These are phyloP conservation scores for Drosophila macrospina DNA, from an alignment of 2,888 invertebrate genomes.

Conservation along the genomic window DNA sequence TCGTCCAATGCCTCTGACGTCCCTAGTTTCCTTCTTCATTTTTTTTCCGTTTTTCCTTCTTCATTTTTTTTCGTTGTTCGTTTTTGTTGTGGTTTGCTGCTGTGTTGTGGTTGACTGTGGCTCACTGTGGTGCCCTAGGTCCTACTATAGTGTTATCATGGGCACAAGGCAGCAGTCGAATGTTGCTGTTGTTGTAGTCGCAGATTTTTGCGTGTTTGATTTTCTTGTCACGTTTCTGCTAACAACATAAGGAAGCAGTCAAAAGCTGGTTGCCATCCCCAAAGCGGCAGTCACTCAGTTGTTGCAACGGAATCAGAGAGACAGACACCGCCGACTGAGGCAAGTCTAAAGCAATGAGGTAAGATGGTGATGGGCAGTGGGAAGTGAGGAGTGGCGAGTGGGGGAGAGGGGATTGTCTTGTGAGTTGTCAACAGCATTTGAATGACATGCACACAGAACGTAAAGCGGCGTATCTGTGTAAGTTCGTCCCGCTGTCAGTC, in stretches of 20 bases:
- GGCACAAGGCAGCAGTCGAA: slow-evolving; percentile 44
- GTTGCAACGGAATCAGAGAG: slow-evolving; percentile 37
- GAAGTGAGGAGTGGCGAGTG: neutral
- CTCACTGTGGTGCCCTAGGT: slow-evolving; percentile 27
- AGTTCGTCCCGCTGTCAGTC: slow-evolving; percentile 75
- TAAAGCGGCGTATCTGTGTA: slow-evolving; percentile 53
- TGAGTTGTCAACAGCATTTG: slow-evolving; percentile 77
- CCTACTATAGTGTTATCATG: slow-evolving; percentile 55
- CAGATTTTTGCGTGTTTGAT: slow-evolving; percentile 79
- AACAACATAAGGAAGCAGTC: slow-evolving; percentile 82
- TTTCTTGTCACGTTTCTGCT: slow-evolving; percentile 82
- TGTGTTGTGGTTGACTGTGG: slow-evolving; percentile 39
- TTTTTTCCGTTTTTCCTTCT: neutral
- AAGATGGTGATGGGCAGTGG: neutral
- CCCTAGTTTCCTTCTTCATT: slow-evolving; percentile 14
- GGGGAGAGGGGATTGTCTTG: neutral
- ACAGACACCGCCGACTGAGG: slow-evolving; percentile 1
- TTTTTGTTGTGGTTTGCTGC: slow-evolving; percentile 11
- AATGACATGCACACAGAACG: slow-evolving; percentile 64
- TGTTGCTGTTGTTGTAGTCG: slow-evolving; percentile 43
- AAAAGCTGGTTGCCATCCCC: slow-evolving; percentile 71
- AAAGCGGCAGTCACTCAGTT: slow-evolving; percentile 56
- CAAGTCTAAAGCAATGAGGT: neutral
- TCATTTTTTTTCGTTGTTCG: neutral
- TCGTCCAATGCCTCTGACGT: slow-evolving; percentile 19